phyloP scores from a whole-genome alignment of 64 coral and sea anemone genomes.

The Montipora capricornis region DNA sequence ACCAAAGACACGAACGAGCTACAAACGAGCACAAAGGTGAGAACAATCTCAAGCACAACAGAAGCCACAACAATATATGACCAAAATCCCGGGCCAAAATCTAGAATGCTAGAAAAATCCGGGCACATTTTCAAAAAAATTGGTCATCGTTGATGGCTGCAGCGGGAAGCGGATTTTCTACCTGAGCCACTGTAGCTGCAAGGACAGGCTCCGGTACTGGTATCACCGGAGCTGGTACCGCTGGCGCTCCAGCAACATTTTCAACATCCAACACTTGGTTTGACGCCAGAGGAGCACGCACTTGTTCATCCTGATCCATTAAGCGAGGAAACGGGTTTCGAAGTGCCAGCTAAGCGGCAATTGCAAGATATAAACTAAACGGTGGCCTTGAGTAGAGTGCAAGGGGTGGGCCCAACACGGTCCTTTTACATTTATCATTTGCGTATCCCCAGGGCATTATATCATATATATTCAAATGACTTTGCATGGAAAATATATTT shows the following conservation, averaged over 20 bases:
- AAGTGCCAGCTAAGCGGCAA: conserved; percentile 23
- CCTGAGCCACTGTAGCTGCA: not conserved
- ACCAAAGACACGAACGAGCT: too few relatives aligned
- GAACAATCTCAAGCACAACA: not conserved
- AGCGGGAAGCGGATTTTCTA: not conserved
- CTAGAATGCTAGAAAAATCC: not conserved
- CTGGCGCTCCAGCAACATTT: conserved; percentile 1
- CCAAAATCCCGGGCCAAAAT: not conserved
- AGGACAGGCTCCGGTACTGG: conserved; percentile 12
- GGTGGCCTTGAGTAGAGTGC: conserved; percentile 23
- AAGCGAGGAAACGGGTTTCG: conserved; percentile 3
- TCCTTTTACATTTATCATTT: too few relatives aligned
- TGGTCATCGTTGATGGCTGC: conserved; percentile 2
- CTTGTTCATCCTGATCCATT: not conserved
- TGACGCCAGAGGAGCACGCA: conserved; percentile 27
- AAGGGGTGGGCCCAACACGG: conserved; percentile 4
- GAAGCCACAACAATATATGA: not conserved
- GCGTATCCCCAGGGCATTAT: not conserved
- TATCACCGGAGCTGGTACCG: not conserved
- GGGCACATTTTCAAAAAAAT: not conserved
- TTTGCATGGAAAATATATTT: too few relatives aligned
- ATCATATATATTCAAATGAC: too few relatives aligned
- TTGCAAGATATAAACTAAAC: not conserved
- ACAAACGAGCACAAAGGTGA: too few relatives aligned
- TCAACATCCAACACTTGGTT: conserved; percentile 9